These are phyloP conservation scores for Atherinosoma microstoma DNA, from an alignment of 2,797 vertebrate genomes.

Conservation along the genomic window DNA sequence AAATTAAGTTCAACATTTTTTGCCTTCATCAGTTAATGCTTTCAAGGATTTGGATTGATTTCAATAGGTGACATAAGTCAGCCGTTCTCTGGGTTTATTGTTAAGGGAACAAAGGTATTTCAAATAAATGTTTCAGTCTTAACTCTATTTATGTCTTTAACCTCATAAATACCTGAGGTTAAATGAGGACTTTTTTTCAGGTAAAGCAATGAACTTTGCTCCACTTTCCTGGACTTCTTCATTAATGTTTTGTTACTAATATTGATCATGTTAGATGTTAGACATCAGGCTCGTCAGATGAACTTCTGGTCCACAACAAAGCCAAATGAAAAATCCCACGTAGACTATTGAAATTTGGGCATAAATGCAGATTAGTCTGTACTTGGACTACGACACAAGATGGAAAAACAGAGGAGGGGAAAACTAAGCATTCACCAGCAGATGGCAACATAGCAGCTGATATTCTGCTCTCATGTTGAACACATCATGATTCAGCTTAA, in stretches of 20 bases:
- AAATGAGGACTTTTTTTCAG: not conserved
- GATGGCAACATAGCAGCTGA: conserved; percentile 47
- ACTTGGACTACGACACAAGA: not conserved
- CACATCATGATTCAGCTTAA: not conserved
- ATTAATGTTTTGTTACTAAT: not conserved
- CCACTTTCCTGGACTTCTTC: not conserved
- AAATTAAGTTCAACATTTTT: conserved; percentile 43
- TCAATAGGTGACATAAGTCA: conserved; percentile 33
- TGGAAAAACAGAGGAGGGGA: not conserved
- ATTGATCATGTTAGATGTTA: not conserved
- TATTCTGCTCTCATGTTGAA: not conserved
- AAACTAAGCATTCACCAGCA: conserved; percentile 43
- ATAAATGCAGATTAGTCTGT: not conserved
- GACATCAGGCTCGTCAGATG: not conserved
- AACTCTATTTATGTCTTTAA: not conserved
- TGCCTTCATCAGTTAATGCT: conserved; percentile 47
- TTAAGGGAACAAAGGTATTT: not conserved
- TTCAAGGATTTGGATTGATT: conserved; percentile 51
- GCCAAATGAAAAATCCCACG: not conserved
- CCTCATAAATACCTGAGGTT: no score
- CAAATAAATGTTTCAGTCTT: not conserved
- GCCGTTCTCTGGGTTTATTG: conserved; percentile 15
- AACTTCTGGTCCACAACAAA: not conserved
- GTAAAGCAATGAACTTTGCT: not conserved
- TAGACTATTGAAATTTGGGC: not conserved